Base-by-base conservation (phyloP, 2,888 invertebrate genomes). In the Diarsia mendica region DNA sequence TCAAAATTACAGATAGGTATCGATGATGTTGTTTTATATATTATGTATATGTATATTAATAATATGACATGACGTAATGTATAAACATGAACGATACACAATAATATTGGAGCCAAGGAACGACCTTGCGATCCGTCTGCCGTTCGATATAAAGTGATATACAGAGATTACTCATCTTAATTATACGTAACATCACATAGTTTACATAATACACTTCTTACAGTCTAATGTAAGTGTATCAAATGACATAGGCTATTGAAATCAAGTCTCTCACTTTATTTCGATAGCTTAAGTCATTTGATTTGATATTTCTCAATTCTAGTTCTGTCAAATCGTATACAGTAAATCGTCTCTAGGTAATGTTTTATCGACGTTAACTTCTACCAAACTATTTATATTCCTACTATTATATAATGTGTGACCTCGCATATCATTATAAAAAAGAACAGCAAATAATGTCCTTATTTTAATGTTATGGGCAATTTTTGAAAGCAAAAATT, bases 61-160 rank as follows among this genome's bases (percentile, higher is more conserved):
- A 55, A 9, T 66, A 60, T 67, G 64, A 13, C 9, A 55, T 67
- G 49, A 83, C 23, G 55, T 51, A 28, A 39, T 55, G 64, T 70
- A 67, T 70, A 76, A 13, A 70, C 39, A 60, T 63, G 33, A 60
- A 66, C 11, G n/a, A 51, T 20, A 60, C 28, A 49, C 49, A 67
- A 48, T 20, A 66, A 66, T 64, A 75, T 61, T 65, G 39, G 48
- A 72, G 68, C 33, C 61, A 80, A 68, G n/a, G 46, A 82, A 72
- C 80, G 80, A 55, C 82, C 82, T 82, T 83, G 84, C 1, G 3
- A 0, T 23, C 20, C 60, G 64, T 67, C 83, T 75, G 49, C 44
- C 51, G 66, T 20, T 63, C 53, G 49, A 70, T 75, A 71, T 66
- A 13, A 63, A 58, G 11, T 67, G 13, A n/a, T 69, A 65, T 39